Evolutionary conservation across 2,888 invertebrate genomes (phyloP).

Genomic region (Epiblema foenella): DNA sequence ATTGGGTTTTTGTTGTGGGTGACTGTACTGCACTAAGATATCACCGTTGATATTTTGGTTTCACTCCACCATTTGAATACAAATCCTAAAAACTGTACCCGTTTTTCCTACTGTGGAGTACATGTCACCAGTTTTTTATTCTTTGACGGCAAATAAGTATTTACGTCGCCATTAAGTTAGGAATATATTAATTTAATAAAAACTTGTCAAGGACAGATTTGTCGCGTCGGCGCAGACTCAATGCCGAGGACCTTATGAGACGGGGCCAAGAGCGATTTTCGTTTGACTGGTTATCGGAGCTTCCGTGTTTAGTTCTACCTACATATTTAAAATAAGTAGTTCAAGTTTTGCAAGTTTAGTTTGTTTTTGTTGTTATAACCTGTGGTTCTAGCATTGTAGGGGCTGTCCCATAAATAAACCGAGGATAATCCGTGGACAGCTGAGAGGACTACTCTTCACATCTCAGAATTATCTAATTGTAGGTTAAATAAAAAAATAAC

Average conservation of each 20-base stretch:
- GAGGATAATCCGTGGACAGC: no score
- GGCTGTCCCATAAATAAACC: no score
- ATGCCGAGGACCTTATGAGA: constrained; percentile 14
- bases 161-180: background rate
- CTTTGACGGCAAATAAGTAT: background rate
- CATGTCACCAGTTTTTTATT: background rate
- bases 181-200: constrained; percentile 9
- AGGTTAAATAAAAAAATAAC: no score
- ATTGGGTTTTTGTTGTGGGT: no score
- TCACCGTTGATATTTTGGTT: no score
- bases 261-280: background rate
- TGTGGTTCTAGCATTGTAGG: no score
- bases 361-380: background rate
- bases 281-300: background rate
- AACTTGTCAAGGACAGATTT: constrained; percentile 24
- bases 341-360: background rate
- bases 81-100: no score
- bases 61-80: no score
- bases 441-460: no score
- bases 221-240: constrained; percentile 12
- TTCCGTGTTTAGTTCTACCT: constrained; percentile 11
- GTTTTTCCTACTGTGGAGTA: background rate
- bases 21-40: no score
- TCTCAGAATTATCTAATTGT: no score
- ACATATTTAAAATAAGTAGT: background rate